Percentiles rank a stretch among this genome's conserved stretches.
These are phyloP conservation scores for Hedychridium roseum DNA, from an alignment of 2,888 invertebrate species.

Conservation along the genomic window DNA sequence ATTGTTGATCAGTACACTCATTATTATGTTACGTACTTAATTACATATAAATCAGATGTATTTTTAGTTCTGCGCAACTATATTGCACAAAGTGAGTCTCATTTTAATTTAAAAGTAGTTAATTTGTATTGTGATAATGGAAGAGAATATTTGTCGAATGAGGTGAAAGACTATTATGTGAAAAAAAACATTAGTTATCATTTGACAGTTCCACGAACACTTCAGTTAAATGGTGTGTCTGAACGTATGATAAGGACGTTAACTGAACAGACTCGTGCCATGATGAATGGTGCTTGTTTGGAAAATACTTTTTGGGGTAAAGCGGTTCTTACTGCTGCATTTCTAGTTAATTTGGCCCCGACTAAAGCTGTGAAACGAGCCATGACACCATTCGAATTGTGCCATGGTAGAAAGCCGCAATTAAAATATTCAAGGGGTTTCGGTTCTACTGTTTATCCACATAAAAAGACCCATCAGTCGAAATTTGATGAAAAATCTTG, in stretches of 20 bases:
- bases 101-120: background rate
- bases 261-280: constrained; percentile 17
- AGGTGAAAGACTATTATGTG: too few species aligned
- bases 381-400: constrained; percentile 57
- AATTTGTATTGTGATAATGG: background rate
- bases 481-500: constrained; percentile 53
- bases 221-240: constrained; percentile 55
- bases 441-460: constrained; percentile 50
- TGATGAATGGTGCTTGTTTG: constrained; percentile 11
- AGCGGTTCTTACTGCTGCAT: constrained; percentile 49
- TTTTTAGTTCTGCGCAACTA: too few species aligned
- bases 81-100: too few species aligned
- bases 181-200: constrained; percentile 51
- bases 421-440: constrained; percentile 45
- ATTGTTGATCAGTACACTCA: constrained; percentile 26
- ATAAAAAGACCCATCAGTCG: constrained; percentile 44
- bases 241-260: constrained; percentile 51
- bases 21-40: constrained; percentile 17
- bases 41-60: constrained; percentile 21
- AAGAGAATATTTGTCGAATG: too few species aligned
- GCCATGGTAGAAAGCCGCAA: constrained; percentile 52
- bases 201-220: constrained; percentile 56
- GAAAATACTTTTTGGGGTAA: constrained; percentile 21
- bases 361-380: constrained; percentile 45
- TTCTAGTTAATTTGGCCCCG: constrained; percentile 54